Conservation (phyloP, 1,140 invertebrate genomes). For the Pissodes strobi region DNA sequence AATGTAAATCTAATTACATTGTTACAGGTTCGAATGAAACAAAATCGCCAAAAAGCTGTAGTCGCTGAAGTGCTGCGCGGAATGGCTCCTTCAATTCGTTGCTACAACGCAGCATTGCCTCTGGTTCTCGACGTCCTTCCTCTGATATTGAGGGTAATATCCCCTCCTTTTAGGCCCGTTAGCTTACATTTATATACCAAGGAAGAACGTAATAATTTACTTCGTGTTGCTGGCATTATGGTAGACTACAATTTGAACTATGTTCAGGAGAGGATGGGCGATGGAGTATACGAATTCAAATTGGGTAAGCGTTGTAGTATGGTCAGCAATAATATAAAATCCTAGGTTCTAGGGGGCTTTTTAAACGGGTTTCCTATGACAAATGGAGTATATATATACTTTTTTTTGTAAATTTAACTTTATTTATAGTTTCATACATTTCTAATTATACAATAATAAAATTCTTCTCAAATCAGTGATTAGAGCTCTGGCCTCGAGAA, state of each 20-base stretch:
- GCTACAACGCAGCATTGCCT: conserved; percentile 61
- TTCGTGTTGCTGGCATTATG: conserved; percentile 80
- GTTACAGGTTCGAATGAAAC: too few species aligned
- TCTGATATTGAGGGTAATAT: conserved; percentile 73
- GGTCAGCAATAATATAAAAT: too few species aligned
- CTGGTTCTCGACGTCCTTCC: conserved; percentile 76
- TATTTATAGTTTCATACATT: too few species aligned
- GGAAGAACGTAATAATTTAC: conserved; percentile 74
- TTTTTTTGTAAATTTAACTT: too few species aligned
- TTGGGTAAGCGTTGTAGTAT: too few species aligned
- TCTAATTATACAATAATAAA: too few species aligned
- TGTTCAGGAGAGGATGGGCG: conserved; percentile 74
- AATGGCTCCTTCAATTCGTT: conserved; percentile 64
- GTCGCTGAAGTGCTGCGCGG: conserved; percentile 66
- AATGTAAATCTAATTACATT: too few species aligned
- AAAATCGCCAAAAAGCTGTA: conserved; percentile 62
- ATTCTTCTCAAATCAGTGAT: too few species aligned
- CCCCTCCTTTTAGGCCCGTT: conserved; percentile 78
- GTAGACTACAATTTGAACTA: conserved; percentile 88
- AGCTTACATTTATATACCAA: conserved; percentile 75
- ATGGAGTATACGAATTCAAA: conserved; percentile 80
- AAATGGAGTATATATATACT: too few species aligned
- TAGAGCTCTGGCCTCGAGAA: too few species aligned
- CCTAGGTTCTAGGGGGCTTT: too few species aligned
- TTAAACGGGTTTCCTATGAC: too few species aligned